phyloP scores from a whole-genome alignment of 2,888 invertebrate species.

The Acleris laterana region DNA sequence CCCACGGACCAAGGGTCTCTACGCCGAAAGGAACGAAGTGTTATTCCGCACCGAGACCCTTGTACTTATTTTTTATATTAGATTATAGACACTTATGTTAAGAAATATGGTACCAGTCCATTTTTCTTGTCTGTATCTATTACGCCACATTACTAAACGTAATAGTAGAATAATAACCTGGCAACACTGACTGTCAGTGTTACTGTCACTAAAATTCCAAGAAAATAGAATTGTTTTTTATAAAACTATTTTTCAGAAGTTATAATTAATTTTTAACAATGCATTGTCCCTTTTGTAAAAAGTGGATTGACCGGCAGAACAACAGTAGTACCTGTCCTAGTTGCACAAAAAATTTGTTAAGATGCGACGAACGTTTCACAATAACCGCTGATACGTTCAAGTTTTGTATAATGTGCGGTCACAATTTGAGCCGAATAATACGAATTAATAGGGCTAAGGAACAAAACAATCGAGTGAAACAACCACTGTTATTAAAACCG shows the following conservation, averaged over 20 bases:
- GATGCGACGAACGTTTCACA: conserved; percentile 40
- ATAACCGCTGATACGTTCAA: conserved; percentile 42
- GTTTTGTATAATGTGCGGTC: conserved; percentile 42
- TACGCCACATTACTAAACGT: too few species aligned
- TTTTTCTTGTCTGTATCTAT: too few species aligned
- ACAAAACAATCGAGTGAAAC: conserved; percentile 39
- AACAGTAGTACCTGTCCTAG: conserved; percentile 41
- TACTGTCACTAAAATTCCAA: conserved; percentile 7
- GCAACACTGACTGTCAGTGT: conserved; percentile 18
- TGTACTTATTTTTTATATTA: too few species aligned
- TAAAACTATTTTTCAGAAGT: too few species aligned
- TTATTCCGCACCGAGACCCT: too few species aligned
- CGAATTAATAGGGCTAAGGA: conserved; percentile 40
- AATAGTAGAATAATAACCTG: conserved; percentile 12
- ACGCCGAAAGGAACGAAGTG: too few species aligned
- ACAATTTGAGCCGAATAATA: conserved; percentile 40
- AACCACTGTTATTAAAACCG: conserved; percentile 40
- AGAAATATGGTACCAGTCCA: too few species aligned
- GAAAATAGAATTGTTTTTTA: too few species aligned
- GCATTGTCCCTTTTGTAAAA: conserved; percentile 42
- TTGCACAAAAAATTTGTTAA: conserved; percentile 40
- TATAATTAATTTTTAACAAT: conserved; percentile 8
- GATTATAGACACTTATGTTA: too few species aligned
- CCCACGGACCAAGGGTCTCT: too few species aligned
- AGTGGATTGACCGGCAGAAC: conserved; percentile 43